Evolutionary conservation across 2,888 invertebrate genomes (phyloP), one percentile per base, ranked within the genome.

Genomic region (Drepanosiphum platanoidis): DNA sequence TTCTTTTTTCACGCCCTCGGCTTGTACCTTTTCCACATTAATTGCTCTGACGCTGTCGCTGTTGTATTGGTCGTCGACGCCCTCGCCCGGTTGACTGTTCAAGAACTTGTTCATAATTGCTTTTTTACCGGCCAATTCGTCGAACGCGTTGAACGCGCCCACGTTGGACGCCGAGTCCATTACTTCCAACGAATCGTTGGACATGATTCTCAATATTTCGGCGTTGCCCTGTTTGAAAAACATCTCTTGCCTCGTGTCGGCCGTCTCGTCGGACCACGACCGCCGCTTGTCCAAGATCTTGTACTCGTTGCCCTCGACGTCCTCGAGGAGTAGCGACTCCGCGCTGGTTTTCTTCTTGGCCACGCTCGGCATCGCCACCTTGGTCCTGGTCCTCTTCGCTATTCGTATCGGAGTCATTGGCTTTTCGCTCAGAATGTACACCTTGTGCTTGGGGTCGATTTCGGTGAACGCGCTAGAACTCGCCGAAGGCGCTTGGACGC

Each of bases 211-310:
- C 78, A 96, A 90, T 87, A 96, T 95, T 91, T 96, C 96, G 1
- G 95, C 94, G 88, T 95, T 95, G 0, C 96, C 96, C 88, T 96
- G 95, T 88, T 95, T 93, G 68, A 95, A 95, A 88, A 94, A 96
- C 88, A 94, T 93, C 88, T 94, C 94, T 89, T 87, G 86, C 18
- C 86, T 83, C 4, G 68, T 78, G 36, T 39, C 72, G 3, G 81
- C 30, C 13, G 61, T 78, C 1, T 86, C 86, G 18, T 70, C 72
- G 42, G 81, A 74, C 72, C 81, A 86, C 30, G 66, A 70, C n/a
- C 11, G 74, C 18, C 83, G 83, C 70, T 77, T 84, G 32, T 88
- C 88, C 71, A 88, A 86, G 36, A 86, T 87, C 42, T 88, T 87
- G 46, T 88, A 88, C 36, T 88, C 88, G 27, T 87, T 88, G 78